Base-by-base conservation (phyloP, 2,113 vertebrate genomes). In the Notiomystis cincta region DNA sequence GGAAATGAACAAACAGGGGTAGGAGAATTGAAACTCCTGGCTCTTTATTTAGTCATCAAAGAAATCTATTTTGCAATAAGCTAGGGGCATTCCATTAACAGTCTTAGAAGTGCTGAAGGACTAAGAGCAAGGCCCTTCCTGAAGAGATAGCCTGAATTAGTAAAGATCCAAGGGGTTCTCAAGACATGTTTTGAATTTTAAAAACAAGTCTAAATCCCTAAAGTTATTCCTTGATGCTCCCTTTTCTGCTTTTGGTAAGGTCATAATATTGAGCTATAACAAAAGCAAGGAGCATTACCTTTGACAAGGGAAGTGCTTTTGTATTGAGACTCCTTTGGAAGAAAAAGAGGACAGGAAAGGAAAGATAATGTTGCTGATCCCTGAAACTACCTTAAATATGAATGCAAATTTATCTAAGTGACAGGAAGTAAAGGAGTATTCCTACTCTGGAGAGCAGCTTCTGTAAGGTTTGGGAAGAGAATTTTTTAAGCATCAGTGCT, bases 41-140 rank as follows among this genome's bases (percentile, higher is more conserved):
- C 13, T 92, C 17, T 90, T 93, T 92, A 80, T 90, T 88, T 87
- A 95, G 79, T 42, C 71, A 81, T 92, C 79, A 96, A 92, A 96
- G 60, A 77, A 86, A 92, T 77, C 72, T 93, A 42, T 92, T 95
- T 70, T 58, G 60, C 67, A 80, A 56, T 70, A 82, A 95, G 67
- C 79, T 58, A 62, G 60, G 54, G 70, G 47, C 67, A 90, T 86
- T 87, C 80, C 47, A 78, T 89, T 94, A 94, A 54, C 30, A 40
- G 72, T 20, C 69, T 93, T n/a, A 84, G 51, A 89, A 91, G 38
- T 48, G 51, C 60, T 78, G 89, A 87, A 96, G 72, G 69, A 89
- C 42, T 62, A 81, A 78, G 27, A 78, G 69, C 81, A 87, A 78
- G 73, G 60, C 23, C 73, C 51, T 89, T 91, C 7, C 0, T 78